Base-by-base conservation (phyloP, 2,888 invertebrate species). In the Andrena minutula region DNA sequence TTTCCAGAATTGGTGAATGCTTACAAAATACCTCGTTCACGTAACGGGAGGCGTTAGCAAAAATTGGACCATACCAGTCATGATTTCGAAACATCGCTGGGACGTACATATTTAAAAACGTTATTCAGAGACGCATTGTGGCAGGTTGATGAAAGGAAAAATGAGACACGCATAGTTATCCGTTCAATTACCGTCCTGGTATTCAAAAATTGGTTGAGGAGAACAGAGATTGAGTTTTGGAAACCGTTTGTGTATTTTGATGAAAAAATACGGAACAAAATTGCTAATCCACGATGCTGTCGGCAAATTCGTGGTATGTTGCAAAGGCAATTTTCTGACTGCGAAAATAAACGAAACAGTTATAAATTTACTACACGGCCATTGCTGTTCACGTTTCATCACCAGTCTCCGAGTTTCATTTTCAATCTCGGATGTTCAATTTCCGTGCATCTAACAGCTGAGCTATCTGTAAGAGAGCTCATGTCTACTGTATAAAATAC, bases 31-130 rank as follows among this genome's bases (percentile, higher is more conserved):
- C 0, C 20, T 30, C 23, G 23, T 26, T 61, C 8, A 6, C 23
- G 35, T 16, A 69, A 69, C 35, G 41, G 41, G 4, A 41, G 4
- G 41, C 12, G 41, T 41, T 12, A 60, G 12, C 2, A 7, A 30
- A 51, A 68, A 68, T 68, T 68, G 32, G 32, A 32, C 12, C 30
- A 10, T 47, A 23, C 41, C 75, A 28, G n/a, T 30, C 35, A 28
- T n/a, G 32, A n/a, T 58, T 53, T 70, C 51, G 28, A 61, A 10
- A 47, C 69, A 65, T 69, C 28, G 70, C 56, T 23, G 70, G 63
- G 82, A 84, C 85, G 87, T 84, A 86, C 87, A 86, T 84, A 87
- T 86, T 87, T 86, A 86, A 86, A 81, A 80, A 79, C 71, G 75
- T 75, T 64, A 70, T 76, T 75, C 68, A 85, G 2, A 69, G 41